Evolutionary conservation across 2,888 invertebrate species (phyloP), one percentile per base, ranked within the genome.

Genomic region (Heliconius aoede): DNA sequence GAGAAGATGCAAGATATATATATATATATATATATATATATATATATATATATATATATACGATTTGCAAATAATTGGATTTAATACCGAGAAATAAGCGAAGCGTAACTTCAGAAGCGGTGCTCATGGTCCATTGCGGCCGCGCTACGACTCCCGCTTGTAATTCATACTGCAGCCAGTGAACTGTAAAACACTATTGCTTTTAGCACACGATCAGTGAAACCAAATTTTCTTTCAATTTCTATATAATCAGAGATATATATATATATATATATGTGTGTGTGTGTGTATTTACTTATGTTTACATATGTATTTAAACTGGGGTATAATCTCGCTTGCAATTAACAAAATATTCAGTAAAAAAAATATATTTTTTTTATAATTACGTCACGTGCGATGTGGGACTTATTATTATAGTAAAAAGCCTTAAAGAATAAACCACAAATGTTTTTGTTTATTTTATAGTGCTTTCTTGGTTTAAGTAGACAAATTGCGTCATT

Each of bases 111-210:
- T 68, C 58, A 68, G 60, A 76, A 61, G 67, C 72, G 60, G 40
- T 67, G 61, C 67, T 72, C 61, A 76, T 62, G 74, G 77, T 71
- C 77, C 74, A 77, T 71, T 73, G 77, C 71, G 58, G 46, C 58
- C 64, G 74, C 69, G 74, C 69, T 77, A 74, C 74, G 77, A 71
- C 74, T 74, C 55, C 62, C 73, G 64, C 73, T 73, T 76, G 77
- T 71, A 77, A 77, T 65, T 74, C 74, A 77, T 77, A 74, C 64
- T 69, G 28, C 55, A 40, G 15, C 62, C 58, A 77, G 64, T 74
- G 77, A 77, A 77, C 77, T 74, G 74, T 74, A 58, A 77, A 77
- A 58, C 65, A 74, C 77, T 77, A 77, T 74, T 77, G 71, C 71
- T 77, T 77, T 77, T 74, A 58, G 74, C 73, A 69, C 77, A 71